Base-by-base conservation (phyloP, 2,797 vertebrate species). In the Sternotherus odoratus region DNA sequence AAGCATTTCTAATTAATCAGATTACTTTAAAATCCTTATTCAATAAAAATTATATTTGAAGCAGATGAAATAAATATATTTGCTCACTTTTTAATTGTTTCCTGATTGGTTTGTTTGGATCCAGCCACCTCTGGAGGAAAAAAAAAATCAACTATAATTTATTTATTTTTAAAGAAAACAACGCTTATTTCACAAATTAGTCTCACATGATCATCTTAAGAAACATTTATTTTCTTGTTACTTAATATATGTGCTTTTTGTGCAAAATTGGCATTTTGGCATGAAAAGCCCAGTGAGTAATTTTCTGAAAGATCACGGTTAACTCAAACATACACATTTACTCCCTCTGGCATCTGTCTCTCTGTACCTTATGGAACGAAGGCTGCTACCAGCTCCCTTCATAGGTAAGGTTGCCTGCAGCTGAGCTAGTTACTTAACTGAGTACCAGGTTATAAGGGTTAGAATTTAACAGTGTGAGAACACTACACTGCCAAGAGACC, bases 41-140 rank as follows among this genome's bases (percentile, higher is more conserved):
- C 69, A 95, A 81, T 82, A 94, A 79, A 87, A 93, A 86, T 36
- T 50, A 86, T 30, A 92, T 21, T 96, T 88, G 50, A 33, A 96
- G 96, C 81, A 96, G 79, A 95, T 9, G 1, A 97, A 97, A 91
- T 97, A 96, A 92, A 97, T 91, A 91, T 87, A 92, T 97, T 95
- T 97, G 98, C 99, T 98, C 98, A 99, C 99, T 99, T 98, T 99
- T 99, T 97, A 99, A 98, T 98, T 99, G 99, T 98, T 99, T 99
- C 98, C 99, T 99, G 98, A 99, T 98, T 94, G 98, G 99, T 98
- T 99, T 99, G 98, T 99, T 99, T 97, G 99, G 98, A 98, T 99
- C 99, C 98, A 99, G 98, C 99, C 99, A 99, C 98, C 98, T 99
- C 99, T 99, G 98, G 97, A 98, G 99, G 98, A 97, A 56, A 78